A percentile compares a stretch with the other conserved stretches of the same genome.
These are phyloP conservation scores for Colletes gigas DNA, from an alignment of 1,140 invertebrate genomes.

Conservation along the genomic window DNA sequence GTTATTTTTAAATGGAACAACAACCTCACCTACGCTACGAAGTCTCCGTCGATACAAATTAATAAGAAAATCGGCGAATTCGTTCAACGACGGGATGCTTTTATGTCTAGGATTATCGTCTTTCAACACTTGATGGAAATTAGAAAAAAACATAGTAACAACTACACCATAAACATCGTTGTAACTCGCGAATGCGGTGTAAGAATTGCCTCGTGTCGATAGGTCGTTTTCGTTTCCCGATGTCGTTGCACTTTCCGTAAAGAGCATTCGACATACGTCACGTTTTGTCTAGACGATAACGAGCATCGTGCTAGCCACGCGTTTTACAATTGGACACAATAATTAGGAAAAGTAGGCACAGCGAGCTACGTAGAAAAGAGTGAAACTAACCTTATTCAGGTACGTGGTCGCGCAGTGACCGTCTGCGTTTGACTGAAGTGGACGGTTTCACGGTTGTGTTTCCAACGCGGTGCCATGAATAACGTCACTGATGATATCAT, in stretches of 20 bases:
- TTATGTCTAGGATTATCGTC: not conserved
- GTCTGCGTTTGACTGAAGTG: slow-evolving; percentile 67
- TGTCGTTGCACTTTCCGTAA: no score
- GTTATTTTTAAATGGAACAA: slow-evolving; percentile 63
- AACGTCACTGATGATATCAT: slow-evolving; percentile 67
- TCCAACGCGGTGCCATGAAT: slow-evolving; percentile 41
- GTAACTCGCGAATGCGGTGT: no score
- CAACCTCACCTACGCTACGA: not conserved
- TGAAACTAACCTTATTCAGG: slow-evolving; percentile 59
- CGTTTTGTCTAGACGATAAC: not conserved
- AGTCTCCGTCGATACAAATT: not conserved
- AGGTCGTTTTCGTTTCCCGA: not conserved
- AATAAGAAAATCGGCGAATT: not conserved
- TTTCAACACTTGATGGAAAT: no score
- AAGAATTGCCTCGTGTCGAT: no score
- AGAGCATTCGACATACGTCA: not conserved
- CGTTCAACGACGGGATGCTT: not conserved
- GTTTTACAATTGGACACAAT: not conserved
- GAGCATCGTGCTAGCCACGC: no score
- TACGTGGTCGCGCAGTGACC: slow-evolving; percentile 34
- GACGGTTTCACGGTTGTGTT: slow-evolving; percentile 47
- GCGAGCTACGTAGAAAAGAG: not conserved
- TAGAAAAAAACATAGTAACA: no score
- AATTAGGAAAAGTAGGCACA: not conserved
- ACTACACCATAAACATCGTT: no score